These are phyloP conservation scores for Amblyjoppa proteus DNA, from an alignment of 2,888 invertebrate species.

Conservation along the genomic window DNA sequence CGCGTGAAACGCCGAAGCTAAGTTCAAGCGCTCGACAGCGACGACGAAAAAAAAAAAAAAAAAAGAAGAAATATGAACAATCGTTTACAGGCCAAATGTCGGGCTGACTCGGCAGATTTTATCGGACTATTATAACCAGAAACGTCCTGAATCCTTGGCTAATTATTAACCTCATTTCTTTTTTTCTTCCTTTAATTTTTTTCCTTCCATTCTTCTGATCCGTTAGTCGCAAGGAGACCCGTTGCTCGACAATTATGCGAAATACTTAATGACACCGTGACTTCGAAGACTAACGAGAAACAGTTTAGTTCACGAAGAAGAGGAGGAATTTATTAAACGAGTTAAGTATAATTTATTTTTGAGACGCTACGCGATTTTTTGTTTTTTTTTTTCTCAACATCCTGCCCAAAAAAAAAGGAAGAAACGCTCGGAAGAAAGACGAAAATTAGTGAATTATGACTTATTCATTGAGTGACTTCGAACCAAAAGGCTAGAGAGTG, in stretches of 20 bases:
- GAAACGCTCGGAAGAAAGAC: background rate
- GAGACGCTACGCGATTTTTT: background rate
- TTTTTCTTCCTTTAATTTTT: background rate
- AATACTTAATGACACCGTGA: constrained; percentile 19
- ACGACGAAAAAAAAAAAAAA: constrained; percentile 3
- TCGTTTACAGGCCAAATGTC: constrained; percentile 34
- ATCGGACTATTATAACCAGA: constrained; percentile 29
- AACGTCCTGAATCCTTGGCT: constrained; percentile 14
- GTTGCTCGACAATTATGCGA: constrained; percentile 41
- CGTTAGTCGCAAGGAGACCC: constrained; percentile 15
- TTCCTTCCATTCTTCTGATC: constrained; percentile 4
- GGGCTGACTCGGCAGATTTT: constrained; percentile 46
- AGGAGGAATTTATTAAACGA: background rate
- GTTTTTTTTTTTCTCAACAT: background rate
- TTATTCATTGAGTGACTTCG: background rate
- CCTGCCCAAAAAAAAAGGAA: background rate
- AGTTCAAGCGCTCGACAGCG: background rate
- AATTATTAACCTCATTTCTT: constrained; percentile 20
- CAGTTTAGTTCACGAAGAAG: background rate
- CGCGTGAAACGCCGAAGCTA: constrained; percentile 14
- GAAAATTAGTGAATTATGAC: constrained; percentile 3
- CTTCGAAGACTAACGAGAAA: constrained; percentile 19
- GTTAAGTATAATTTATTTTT: background rate
- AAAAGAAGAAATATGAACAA: constrained; percentile 15
- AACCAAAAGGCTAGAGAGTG: background rate